Base-by-base conservation (phyloP, 2,113 vertebrate species). In the Peucedramus taeniatus region DNA sequence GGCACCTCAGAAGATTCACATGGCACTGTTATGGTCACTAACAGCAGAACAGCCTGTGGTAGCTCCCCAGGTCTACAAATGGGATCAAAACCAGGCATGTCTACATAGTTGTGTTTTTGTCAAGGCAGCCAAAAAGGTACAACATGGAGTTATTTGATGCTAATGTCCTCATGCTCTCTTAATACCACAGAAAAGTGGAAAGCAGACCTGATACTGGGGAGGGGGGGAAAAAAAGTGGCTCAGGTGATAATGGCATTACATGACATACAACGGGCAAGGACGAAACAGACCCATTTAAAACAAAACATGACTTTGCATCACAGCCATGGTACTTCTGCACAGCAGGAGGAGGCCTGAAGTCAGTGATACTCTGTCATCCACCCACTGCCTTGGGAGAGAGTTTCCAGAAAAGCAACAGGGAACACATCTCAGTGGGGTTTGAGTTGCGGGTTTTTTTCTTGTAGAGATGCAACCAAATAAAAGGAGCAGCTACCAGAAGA, bases 401-500 rank as follows among this genome's bases (percentile, higher is more conserved):
- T 44, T 77, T 39, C 44, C 63, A 44, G 33, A 77, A 56, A 31
- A 83, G 31, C 20, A 51, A 40, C 6, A 44, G 19, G n/a, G 15
- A 87, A 13, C 30, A 23, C 1, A 24, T 15, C 15, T 47, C 49
- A 54, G 21, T 20, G 37, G 50, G 3, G 11, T 71, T 31, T n/a
- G 40, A 31, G 5, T 4, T 83, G 26, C 1, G 0, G 10, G 3
- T 0, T 0, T 7, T 59, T 65, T 61, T 22, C 35, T n/a, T 90
- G 28, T 26, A 39, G 26, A 85, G 20, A 33, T 37, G 31, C 10
- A 84, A 49, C 3, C 8, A 78, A 66, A 53, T 15, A 82, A 90
- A 88, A 42, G 8, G 12, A 92, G 13, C 4, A 76, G 28, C 45
- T 69, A 64, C 16, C 59, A 47, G 35, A 90, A 82, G 33, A 65